Evolutionary conservation across 2,888 invertebrate genomes (phyloP).

Genomic region (Netelia inedita): DNA sequence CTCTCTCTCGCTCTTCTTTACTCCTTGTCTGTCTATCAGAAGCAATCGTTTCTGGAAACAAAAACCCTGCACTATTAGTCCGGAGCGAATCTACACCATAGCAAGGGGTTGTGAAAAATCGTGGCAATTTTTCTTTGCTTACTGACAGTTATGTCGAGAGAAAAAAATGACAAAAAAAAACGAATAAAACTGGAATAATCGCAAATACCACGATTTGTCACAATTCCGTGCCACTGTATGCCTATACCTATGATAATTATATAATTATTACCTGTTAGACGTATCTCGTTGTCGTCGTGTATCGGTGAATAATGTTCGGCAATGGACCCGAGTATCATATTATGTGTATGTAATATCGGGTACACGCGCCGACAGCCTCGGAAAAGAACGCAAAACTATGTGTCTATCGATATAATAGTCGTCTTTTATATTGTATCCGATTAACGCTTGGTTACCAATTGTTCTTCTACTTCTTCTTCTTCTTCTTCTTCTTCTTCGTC

Average conservation of each 20-base stretch:
- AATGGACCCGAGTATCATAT: constrained; percentile 60
- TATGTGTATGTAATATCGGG: constrained; percentile 53
- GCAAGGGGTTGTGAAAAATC: constrained; percentile 46
- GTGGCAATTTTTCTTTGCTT: neutral
- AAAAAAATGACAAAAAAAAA: neutral
- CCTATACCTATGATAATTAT: constrained; percentile 62
- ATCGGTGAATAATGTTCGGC: constrained; percentile 64
- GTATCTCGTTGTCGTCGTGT: constrained; percentile 69
- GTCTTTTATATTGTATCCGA: constrained; percentile 62
- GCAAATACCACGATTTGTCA: constrained; percentile 37
- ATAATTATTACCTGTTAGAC: constrained; percentile 67
- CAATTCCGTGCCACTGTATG: constrained; percentile 55
- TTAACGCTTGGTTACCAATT: constrained; percentile 63
- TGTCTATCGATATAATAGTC: constrained; percentile 65
- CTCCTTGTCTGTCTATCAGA: constrained; percentile 35
- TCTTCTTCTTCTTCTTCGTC: constrained; percentile 32
- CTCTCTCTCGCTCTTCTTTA: constrained; percentile 47
- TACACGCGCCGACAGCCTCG: constrained; percentile 49
- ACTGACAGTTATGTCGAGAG: neutral
- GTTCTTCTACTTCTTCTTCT: constrained; percentile 52
- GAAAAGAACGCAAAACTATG: constrained; percentile 50
- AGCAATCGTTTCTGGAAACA: constrained; percentile 50
- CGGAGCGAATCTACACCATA: constrained; percentile 64
- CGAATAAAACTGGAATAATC: neutral
- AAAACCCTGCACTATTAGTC: constrained; percentile 64